Percentiles rank a stretch among this genome's conserved stretches.
phyloP scores from a whole-genome alignment of 2,888 invertebrate genomes.

The Piscicola geometra region DNA sequence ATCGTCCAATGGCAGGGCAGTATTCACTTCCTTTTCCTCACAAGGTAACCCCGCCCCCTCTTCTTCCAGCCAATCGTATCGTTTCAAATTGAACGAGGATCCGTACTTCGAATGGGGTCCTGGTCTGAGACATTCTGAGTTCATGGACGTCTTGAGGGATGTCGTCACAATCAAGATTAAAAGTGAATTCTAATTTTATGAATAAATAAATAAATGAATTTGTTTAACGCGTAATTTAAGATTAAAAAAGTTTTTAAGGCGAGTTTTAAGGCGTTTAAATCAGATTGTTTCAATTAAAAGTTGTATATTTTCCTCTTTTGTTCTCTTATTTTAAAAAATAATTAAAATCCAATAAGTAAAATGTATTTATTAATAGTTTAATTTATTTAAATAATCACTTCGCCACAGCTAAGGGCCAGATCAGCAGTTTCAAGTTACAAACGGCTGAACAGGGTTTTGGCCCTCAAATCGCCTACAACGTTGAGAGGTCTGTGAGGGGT shows the following conservation, averaged over 20 bases:
- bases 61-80: slow-evolving; percentile 64
- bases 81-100: slow-evolving; percentile 85
- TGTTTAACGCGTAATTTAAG: too few relatives aligned
- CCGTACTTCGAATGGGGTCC: slow-evolving; percentile 91
- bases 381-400: too few relatives aligned
- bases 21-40: slow-evolving; percentile 84
- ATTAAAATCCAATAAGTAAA: too few relatives aligned
- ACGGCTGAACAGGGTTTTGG: slow-evolving; percentile 60
- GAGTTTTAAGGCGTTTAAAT: too few relatives aligned
- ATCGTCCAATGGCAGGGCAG: slow-evolving; percentile 67
- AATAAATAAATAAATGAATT: neutral
- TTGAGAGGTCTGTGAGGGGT: slow-evolving; percentile 68
- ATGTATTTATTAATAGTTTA: too few relatives aligned
- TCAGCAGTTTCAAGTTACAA: slow-evolving; percentile 82
- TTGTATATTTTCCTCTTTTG: too few relatives aligned
- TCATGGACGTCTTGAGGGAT: slow-evolving; percentile 86
- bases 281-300: too few relatives aligned
- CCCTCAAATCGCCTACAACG: slow-evolving; percentile 73
- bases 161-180: slow-evolving; percentile 88
- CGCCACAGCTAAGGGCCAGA: slow-evolving; percentile 67
- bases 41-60: slow-evolving; percentile 41
- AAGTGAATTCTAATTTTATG: slow-evolving; percentile 65
- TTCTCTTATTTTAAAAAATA: too few relatives aligned
- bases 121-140: slow-evolving; percentile 75
- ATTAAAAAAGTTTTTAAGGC: too few relatives aligned